phyloP scores from a whole-genome alignment of 2,113 vertebrate genomes.

The Peromyscus californicus region DNA sequence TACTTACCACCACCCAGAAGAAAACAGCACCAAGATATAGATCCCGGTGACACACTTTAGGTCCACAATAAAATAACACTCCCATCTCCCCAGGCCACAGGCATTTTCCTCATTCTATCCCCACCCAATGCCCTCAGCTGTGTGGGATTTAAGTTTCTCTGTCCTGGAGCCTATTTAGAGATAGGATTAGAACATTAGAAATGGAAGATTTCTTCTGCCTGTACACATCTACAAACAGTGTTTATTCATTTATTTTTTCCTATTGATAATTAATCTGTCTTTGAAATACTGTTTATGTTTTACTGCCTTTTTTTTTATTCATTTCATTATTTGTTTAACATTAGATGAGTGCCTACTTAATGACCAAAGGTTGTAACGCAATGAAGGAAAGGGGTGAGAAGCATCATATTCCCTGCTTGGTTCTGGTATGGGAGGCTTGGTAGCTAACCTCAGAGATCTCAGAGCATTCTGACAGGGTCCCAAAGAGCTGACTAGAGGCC shows the following conservation, averaged over 20 bases:
- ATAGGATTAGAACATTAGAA: not conserved
- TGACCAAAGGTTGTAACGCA: not conserved
- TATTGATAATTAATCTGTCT: not conserved
- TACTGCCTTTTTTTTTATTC: not conserved
- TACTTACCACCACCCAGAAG: not conserved
- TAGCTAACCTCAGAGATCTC: rapidly evolving
- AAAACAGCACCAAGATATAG: not conserved
- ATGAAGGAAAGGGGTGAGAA: not conserved
- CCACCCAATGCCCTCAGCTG: not conserved
- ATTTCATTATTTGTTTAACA: not conserved
- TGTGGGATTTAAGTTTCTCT: not conserved
- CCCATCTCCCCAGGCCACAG: not conserved
- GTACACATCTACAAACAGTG: not conserved
- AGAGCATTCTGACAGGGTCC: not conserved
- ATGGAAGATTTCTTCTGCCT: not conserved
- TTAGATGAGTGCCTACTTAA: not conserved
- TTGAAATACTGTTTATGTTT: not conserved
- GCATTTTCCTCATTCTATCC: not conserved
- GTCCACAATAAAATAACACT: not conserved
- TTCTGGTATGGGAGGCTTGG: not conserved
- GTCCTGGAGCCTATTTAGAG: not conserved
- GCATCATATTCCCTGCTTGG: rapidly evolving
- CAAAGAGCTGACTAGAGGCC: not conserved
- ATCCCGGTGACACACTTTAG: not conserved
- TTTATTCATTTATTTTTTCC: not conserved